Percentiles rank a stretch among this genome's conserved stretches.
These are phyloP conservation scores for Protosalanx chinensis DNA, from an alignment of 2,797 vertebrate genomes.

Conservation along the genomic window DNA sequence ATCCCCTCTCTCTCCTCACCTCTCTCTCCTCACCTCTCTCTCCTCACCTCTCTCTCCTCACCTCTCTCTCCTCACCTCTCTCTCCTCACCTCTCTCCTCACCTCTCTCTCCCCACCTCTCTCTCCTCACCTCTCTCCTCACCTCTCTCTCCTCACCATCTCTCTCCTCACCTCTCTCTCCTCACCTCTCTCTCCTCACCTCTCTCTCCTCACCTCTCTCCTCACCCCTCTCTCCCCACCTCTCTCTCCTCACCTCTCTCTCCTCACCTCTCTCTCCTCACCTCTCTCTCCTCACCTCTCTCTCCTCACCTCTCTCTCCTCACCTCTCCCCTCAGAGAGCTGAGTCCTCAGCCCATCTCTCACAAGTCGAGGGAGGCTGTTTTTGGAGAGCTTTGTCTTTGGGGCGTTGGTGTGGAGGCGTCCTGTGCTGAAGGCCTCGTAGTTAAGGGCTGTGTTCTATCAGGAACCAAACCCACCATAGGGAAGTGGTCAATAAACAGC, in stretches of 20 bases:
- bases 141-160: too few species aligned
- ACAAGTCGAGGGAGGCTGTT: constrained; percentile 2
- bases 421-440: constrained; percentile 21
- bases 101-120: too few species aligned
- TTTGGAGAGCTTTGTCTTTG: not conserved
- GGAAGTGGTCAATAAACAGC: too few species aligned
- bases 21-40: too few species aligned
- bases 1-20: constrained; percentile 11
- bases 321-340: constrained; percentile 18
- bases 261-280: not conserved
- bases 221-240: not conserved
- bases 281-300: too few species aligned
- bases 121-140: constrained; percentile 3
- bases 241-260: too few species aligned
- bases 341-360: constrained; percentile 11
- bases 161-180: not conserved
- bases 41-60: not conserved
- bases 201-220: not conserved
- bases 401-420: not conserved
- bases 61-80: constrained; percentile 11
- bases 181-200: too few species aligned
- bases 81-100: not conserved
- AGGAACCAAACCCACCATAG: too few species aligned
- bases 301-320: not conserved
- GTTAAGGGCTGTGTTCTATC: not conserved